Evolutionary conservation across 2,888 invertebrate species (phyloP), one percentile per base, ranked within the genome.

Genomic region (Papilio protenor): DNA sequence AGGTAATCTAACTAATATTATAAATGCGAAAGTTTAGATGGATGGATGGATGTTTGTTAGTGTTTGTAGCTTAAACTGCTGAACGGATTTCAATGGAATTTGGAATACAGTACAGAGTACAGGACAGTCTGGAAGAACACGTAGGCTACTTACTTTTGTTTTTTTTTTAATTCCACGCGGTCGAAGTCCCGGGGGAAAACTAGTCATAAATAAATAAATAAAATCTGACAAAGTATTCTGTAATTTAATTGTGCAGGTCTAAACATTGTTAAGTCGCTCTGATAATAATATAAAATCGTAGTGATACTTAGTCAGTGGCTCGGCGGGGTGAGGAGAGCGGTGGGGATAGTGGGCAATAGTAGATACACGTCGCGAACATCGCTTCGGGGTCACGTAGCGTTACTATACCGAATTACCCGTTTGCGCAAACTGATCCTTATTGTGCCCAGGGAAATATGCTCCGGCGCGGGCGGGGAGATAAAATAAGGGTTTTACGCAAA

Each of bases 351-450:
- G 57, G 86, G 91, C 90, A 89, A 90, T 89, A 90, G 91, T 88
- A 87, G 87, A 86, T 85, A 90, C 92, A 92, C 91, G 92, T 91
- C 91, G 89, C 88, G 87, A 86, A 89, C 91, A 91, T 92, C 90
- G 88, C 88, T 86, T 82, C 85, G 85, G 87, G 91, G 94, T 93
- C 94, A 94, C 92, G 93, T 93, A 90, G 86, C 85, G 61, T 61
- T 71, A 61, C 61, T 71, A 23, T 27, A 72, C 66, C 72, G 80
- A 80, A 84, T 75, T 78, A 70, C 79, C 77, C 70, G 75, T 74
- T 76, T 61, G 27, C 47, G 66, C 64, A 64, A 75, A 78, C 78
- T 78, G 75, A 75, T 91, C 89, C 89, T 88, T 88, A 90, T 88
- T 87, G 89, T 89, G 84, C 87, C 90, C 87, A 87, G 91, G 91